phyloP scores from a whole-genome alignment of 1,140 invertebrate species.

The Camponotus pennsylvanicus region DNA sequence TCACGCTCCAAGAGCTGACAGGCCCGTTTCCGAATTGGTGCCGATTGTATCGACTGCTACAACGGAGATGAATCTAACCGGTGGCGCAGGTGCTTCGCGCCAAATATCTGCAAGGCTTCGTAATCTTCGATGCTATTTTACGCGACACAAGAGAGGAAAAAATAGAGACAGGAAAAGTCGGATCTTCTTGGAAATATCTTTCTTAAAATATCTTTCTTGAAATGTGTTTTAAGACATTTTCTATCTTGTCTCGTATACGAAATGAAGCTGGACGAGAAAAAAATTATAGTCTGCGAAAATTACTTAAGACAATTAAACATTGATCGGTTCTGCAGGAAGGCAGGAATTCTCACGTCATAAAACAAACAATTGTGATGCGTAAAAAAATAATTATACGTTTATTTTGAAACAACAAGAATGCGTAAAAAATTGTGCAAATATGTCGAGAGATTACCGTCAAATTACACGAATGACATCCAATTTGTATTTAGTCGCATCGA shows the following conservation, averaged over 20 bases:
- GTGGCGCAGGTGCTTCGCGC: slow-evolving; percentile 21
- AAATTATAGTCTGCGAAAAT: neutral
- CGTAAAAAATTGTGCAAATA: neutral
- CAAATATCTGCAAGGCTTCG: slow-evolving; percentile 24
- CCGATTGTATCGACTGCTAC: slow-evolving; percentile 7
- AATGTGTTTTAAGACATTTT: neutral
- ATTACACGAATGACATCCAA: neutral
- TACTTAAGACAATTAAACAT: neutral
- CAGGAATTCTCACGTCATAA: neutral
- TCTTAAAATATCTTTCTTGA: neutral
- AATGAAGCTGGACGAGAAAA: too few species aligned
- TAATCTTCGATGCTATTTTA: neutral
- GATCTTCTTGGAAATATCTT: neutral
- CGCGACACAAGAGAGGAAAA: neutral
- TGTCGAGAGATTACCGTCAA: neutral
- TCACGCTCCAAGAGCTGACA: slow-evolving; percentile 34
- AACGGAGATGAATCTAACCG: slow-evolving; percentile 17
- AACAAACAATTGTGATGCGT: neutral
- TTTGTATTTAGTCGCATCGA: neutral
- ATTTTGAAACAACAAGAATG: neutral
- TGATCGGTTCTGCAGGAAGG: neutral
- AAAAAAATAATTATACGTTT: slow-evolving; percentile 11
- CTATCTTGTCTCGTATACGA: neutral
- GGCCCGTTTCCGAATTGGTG: slow-evolving; percentile 12
- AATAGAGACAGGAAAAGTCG: neutral